Evolutionary conservation across 1,140 invertebrate genomes (phyloP), one percentile per base, ranked within the genome.

Genomic region (Hycleus phaleratus): DNA sequence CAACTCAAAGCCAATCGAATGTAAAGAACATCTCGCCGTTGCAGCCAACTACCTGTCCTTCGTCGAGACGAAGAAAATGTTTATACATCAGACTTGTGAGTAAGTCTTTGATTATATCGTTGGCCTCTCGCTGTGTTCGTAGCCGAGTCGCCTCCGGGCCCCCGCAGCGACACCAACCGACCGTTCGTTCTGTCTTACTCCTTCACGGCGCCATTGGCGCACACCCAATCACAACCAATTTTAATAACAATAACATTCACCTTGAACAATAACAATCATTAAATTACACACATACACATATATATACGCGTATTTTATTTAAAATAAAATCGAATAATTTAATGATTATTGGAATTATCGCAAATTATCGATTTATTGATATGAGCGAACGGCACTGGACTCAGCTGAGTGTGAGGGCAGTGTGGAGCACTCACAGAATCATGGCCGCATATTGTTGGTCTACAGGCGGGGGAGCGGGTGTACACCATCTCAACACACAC

Each of bases 1-100:
- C 62, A 55, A 58, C 57, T 68, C 61, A 65, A 67, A 68, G 64
- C 66, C 56, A 65, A 69, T 69, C 66, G 64, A 63, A 67, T 62
- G 66, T 67, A 63, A 58, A 61, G 52, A 56, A 50, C 65, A 53
- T 53, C 51, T 45, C 51, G 46, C 50, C 58, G 55, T 7, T 59
- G 55, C 63, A 61, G 59, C 52, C 18, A n/a, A 11, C 44, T 53
- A 62, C 49, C 58, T 53, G 55, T 56, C 60, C 52, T 65, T 52
- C 48, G 40, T 42, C 40, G 10, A 42, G 40, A n/a, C 11, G 40
- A n/a, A 42, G 9, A 42, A 11, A 42, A 42, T 42, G 11, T 42
- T 42, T 42, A 6, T 39, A 42, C 9, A 4, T 42, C 9, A 42
- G 44, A 46, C 43, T 39, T 12, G 51, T 64, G 59, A 56, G 63